Conservation (phyloP, 2,888 invertebrate genomes). For the Subacronicta megacephala region DNA sequence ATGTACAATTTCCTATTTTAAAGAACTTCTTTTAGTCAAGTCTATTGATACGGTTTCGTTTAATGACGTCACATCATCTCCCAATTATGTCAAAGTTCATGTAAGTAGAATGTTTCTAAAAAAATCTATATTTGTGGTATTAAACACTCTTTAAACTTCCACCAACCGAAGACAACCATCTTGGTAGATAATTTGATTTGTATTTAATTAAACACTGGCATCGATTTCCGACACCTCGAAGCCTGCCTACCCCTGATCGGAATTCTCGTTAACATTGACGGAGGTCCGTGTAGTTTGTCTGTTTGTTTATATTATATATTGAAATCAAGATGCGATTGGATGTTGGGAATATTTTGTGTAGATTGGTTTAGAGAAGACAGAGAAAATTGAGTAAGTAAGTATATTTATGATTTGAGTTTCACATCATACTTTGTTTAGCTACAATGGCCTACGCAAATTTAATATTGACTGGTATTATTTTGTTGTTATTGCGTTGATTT, state of each 20-base stretch:
- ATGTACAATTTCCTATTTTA: too few relatives aligned
- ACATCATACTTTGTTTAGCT: too few relatives aligned
- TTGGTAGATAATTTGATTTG: constrained; percentile 84
- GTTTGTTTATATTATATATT: constrained; percentile 45
- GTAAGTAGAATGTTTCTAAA: too few relatives aligned
- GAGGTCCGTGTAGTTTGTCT: constrained; percentile 60
- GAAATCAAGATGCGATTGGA: constrained; percentile 33
- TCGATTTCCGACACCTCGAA: constrained; percentile 70
- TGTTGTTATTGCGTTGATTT: too few relatives aligned
- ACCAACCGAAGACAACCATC: constrained; percentile 68
- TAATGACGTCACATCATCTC: too few relatives aligned
- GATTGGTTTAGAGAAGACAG: neutral
- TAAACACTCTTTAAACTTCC: constrained; percentile 54
- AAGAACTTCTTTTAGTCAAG: too few relatives aligned
- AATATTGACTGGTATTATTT: too few relatives aligned
- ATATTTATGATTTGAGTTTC: too few relatives aligned
- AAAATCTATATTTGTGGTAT: neutral
- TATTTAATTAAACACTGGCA: constrained; percentile 82
- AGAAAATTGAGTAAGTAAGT: too few relatives aligned
- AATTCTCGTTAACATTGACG: constrained; percentile 67
- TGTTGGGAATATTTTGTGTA: neutral
- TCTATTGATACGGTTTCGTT: too few relatives aligned
- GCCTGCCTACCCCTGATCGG: constrained; percentile 51
- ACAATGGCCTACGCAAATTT: too few relatives aligned
- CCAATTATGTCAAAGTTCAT: too few relatives aligned